These are phyloP conservation scores for Dendroctonus ponderosae DNA, from an alignment of 1,140 invertebrate species.

Conservation along the genomic window DNA sequence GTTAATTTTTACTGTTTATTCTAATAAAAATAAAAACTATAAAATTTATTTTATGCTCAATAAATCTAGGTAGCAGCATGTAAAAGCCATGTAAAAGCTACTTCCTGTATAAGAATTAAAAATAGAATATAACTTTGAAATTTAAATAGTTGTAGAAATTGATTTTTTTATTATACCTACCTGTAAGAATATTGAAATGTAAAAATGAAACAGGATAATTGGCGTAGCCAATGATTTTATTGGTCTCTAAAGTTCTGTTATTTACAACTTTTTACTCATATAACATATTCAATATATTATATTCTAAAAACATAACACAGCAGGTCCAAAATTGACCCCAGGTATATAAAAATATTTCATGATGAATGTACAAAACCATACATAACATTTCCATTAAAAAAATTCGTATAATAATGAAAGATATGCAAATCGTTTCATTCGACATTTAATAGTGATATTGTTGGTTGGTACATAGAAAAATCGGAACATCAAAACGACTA, in stretches of 20 bases:
- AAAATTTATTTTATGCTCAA: too few relatives aligned
- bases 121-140: too few relatives aligned
- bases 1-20: too few relatives aligned
- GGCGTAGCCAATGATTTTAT: constrained; percentile 9
- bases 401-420: constrained; percentile 19
- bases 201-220: neutral
- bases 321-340: constrained; percentile 15
- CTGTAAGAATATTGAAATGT: too few relatives aligned
- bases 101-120: too few relatives aligned
- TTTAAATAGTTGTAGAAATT: too few relatives aligned
- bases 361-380: constrained; percentile 21
- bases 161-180: too few relatives aligned
- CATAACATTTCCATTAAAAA: constrained; percentile 4
- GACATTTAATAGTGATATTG: constrained; percentile 11
- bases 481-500: too few relatives aligned
- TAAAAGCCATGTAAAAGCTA: too few relatives aligned
- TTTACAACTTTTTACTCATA: constrained; percentile 25
- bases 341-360: constrained; percentile 31
- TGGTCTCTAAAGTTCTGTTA: constrained; percentile 21
- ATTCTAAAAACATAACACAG: constrained; percentile 26
- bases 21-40: too few relatives aligned
- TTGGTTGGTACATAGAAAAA: neutral
- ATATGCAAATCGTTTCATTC: constrained; percentile 24
- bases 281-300: constrained; percentile 35
- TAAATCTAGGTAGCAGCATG: too few relatives aligned